Evolutionary conservation across 2,888 invertebrate genomes (phyloP), one percentile per base, ranked within the genome.

Genomic region (Caenorhabditis doughertyi): DNA sequence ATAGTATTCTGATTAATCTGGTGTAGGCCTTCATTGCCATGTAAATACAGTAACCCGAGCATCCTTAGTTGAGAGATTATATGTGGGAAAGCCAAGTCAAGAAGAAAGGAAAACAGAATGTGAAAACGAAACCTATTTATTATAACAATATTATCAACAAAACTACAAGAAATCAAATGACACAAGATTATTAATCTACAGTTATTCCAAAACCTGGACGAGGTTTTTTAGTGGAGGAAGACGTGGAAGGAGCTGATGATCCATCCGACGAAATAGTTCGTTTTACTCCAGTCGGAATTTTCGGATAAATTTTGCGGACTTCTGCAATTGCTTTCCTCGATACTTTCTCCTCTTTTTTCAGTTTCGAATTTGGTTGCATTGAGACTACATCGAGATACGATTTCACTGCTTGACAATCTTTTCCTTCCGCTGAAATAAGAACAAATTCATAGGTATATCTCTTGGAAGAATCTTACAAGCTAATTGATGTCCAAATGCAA

Each of bases 371-470:
- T 27, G 32, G 79, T 21, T 32, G n/a, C 65, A 73, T 58, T 23
- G 80, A 80, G 16, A 80, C 9, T 13, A 72, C 72, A 7, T 72
- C 68, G 32, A 80, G n/a, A 16, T 80, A 73, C 0, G 55, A 21
- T 39, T 67, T 53, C 4, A 39, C 68, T 0, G 58, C 16, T 35
- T 35, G 23, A 13, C 53, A 68, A 4, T 73, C 68, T 21, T 80
- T 35, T 16, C 27, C 35, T 13, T 47, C 53, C 3, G 67, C 73
- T 68, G 35, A 29, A 73, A 67, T 27, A 42, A 42, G 13, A n/a
- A n/a, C n/a, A n/a, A n/a, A n/a, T n/a, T n/a, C n/a, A n/a, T n/a
- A n/a, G n/a, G n/a, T n/a, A n/a, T n/a, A n/a, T n/a, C n/a, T n/a
- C n/a, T n/a, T n/a, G n/a, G n/a, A n/a, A n/a, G n/a, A 42, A 3